These are phyloP conservation scores for Euthynnus affinis DNA, from an alignment of 2,797 vertebrate genomes.

Conservation along the genomic window DNA sequence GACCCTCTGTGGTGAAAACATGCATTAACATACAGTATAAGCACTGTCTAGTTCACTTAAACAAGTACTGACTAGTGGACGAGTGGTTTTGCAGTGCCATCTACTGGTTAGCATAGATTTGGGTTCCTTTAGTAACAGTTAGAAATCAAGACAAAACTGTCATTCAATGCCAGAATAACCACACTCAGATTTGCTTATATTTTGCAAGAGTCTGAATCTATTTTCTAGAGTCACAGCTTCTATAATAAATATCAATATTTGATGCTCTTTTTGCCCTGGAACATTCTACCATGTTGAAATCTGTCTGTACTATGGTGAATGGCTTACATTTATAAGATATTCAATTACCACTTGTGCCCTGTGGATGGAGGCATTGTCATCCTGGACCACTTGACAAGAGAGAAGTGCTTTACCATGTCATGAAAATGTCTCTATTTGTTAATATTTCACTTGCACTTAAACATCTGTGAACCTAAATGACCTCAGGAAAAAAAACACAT, in stretches of 20 bases:
- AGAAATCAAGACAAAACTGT: not conserved
- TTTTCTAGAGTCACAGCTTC: not conserved
- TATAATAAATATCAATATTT: not conserved
- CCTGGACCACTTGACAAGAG: not conserved
- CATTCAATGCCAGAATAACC: not conserved
- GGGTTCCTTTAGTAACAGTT: not conserved
- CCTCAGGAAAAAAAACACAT: too few species aligned
- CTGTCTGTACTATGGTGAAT: not conserved
- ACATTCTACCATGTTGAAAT: not conserved
- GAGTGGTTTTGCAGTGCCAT: slow-evolving; percentile 44
- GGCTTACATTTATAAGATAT: not conserved
- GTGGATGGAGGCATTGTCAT: slow-evolving; percentile 59
- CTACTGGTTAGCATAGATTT: slow-evolving; percentile 46
- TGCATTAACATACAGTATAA: not conserved
- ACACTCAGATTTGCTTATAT: not conserved
- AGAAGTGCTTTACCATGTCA: not conserved
- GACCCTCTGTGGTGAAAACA: not conserved
- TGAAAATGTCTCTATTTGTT: not conserved
- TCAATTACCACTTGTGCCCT: slow-evolving; percentile 47
- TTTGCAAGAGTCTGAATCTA: not conserved
- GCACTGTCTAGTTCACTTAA: not conserved
- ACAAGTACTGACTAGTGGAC: not conserved
- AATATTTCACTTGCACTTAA: not conserved
- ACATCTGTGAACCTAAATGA: too few species aligned
- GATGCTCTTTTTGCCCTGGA: not conserved